A percentile compares a stretch with the other conserved stretches of the same genome.
These are phyloP conservation scores for Platyscapa corneri DNA, from an alignment of 1,140 invertebrate genomes.

Conservation along the genomic window DNA sequence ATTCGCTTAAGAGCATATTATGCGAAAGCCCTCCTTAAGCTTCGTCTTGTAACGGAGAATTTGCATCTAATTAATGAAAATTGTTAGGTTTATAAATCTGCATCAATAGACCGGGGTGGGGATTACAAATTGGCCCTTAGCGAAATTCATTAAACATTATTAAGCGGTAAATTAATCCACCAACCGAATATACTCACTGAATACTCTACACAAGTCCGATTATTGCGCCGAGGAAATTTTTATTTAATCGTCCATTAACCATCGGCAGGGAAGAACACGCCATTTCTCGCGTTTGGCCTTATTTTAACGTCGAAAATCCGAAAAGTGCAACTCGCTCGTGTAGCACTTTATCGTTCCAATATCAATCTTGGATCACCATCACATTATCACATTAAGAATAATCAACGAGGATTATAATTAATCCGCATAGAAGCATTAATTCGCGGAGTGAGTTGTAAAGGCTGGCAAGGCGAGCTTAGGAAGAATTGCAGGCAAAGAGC, in stretches of 20 bases:
- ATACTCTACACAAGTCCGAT: background rate
- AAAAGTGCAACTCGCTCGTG: too few species aligned
- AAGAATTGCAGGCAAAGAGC: too few species aligned
- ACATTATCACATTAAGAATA: too few species aligned
- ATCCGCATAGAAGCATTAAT: too few species aligned
- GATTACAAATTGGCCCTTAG: conserved; percentile 11
- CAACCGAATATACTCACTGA: background rate
- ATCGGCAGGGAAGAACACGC: too few species aligned
- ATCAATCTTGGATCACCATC: too few species aligned
- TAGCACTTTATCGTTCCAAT: too few species aligned
- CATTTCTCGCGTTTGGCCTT: too few species aligned
- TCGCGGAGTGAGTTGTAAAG: too few species aligned
- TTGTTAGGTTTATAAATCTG: conserved; percentile 25
- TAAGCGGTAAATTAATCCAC: background rate
- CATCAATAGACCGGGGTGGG: background rate
- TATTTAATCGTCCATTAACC: background rate
- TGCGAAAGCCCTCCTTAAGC: background rate
- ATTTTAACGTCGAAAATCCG: too few species aligned
- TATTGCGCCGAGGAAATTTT: background rate
- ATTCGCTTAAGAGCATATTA: background rate
- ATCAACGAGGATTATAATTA: too few species aligned
- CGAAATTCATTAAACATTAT: background rate
- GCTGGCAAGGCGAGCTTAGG: too few species aligned
- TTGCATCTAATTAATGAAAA: conserved; percentile 27
- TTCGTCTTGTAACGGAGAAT: conserved; percentile 13